These are phyloP conservation scores for Artibeus lituratus DNA, from an alignment of 2,797 vertebrate species.

Conservation along the genomic window DNA sequence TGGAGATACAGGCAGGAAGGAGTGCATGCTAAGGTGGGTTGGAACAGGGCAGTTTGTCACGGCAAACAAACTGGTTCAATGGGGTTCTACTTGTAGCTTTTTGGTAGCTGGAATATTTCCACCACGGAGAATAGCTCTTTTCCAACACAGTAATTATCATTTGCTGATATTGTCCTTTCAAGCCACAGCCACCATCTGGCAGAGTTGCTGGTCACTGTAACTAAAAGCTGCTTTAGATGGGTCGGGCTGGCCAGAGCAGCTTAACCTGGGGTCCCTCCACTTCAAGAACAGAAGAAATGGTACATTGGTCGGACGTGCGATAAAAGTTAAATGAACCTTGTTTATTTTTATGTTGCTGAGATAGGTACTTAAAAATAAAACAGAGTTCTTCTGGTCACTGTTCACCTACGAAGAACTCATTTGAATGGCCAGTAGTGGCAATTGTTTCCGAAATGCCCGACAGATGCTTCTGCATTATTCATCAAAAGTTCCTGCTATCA, in stretches of 20 bases:
- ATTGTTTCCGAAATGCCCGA: not conserved
- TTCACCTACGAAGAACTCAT: not conserved
- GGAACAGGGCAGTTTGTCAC: constrained; percentile 52
- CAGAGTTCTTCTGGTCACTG: not conserved
- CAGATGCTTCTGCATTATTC: constrained; percentile 64
- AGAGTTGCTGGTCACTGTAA: not conserved
- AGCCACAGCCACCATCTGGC: not conserved
- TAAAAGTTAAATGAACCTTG: not conserved
- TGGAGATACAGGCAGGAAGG: not conserved
- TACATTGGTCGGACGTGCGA: not conserved
- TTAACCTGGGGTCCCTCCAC: not conserved
- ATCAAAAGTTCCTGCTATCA: not conserved
- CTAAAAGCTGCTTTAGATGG: constrained; percentile 56
- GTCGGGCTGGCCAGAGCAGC: constrained; percentile 84
- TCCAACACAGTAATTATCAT: constrained; percentile 22
- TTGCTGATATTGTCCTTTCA: constrained; percentile 72
- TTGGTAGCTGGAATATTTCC: constrained; percentile 52
- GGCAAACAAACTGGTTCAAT: not conserved
- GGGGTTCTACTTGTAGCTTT: constrained; percentile 45
- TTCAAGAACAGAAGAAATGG: not conserved
- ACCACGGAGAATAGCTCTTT: not conserved
- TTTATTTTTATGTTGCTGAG: not conserved
- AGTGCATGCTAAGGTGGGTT: not conserved
- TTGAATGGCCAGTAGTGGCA: not conserved
- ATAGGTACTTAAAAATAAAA: constrained; percentile 29